Evolutionary conservation across 2,888 invertebrate genomes (phyloP), one percentile per base, ranked within the genome.

Genomic region (Metellina segmentata): DNA sequence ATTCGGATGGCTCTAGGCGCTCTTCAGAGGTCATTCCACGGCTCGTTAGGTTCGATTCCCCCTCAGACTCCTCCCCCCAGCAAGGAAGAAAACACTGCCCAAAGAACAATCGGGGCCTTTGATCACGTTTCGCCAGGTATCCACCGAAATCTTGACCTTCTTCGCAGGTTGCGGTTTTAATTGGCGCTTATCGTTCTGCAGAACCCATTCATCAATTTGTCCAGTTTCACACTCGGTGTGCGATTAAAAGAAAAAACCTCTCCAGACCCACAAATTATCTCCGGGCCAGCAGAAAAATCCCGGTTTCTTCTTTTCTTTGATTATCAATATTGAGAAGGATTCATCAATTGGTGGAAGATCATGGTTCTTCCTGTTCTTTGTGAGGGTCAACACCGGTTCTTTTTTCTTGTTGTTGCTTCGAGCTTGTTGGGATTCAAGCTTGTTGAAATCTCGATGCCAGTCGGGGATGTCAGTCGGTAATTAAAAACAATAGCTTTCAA

Each of bases 151-250:
- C 34, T 69, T 77, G 77, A 69, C 85, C 85, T 79, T 81, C 81
- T 87, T 81, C 87, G 72, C 87, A 79, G 87, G 72, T 53, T 72
- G 72, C 72, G 61, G 71, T 74, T 87, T 87, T 87, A 87, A 87
- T 87, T 87, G 87, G 48, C 34, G 52, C 61, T 79, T 78, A 86
- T 79, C 86, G 70, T 19, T 19, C 53, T 1, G 2, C 20, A 34
- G n/a, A 81, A 77, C 78, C 70, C 79, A 87, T 87, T 72, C 61
- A 87, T 87, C 87, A 81, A 71, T 11, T n/a, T 49, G 53, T 20
- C 19, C 19, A 75, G 20, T n/a, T 81, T 81, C 79, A 72, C 71
- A 72, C 52, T 61, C n/a, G 61, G 34, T 16, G 13, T 9, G 13
- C 34, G 75, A 88, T 81, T 72, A 70, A 69, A 87, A 70, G 61